Evolutionary conservation across 2,888 invertebrate species (phyloP).

Genomic region (Harpagoxenus sublaevis): DNA sequence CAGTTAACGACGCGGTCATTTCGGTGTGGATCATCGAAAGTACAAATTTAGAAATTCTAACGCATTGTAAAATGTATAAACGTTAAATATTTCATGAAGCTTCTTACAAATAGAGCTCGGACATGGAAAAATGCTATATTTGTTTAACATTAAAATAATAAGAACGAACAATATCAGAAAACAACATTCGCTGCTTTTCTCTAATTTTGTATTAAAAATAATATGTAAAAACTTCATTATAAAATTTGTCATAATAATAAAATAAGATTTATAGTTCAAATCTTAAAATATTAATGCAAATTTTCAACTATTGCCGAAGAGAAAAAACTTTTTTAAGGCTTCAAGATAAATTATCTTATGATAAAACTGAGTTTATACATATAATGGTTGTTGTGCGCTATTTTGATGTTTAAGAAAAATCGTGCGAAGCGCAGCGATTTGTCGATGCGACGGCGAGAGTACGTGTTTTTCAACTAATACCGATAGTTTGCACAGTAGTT

Average conservation of each 20-base stretch:
- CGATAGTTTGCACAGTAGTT: constrained; percentile 26
- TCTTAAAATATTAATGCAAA: not conserved
- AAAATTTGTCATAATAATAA: not conserved
- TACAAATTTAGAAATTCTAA: not conserved
- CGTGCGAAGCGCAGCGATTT: constrained; percentile 25
- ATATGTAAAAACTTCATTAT: not conserved
- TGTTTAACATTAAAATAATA: not conserved
- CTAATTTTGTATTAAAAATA: not conserved
- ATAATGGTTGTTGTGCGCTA: not conserved
- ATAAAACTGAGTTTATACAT: not conserved
- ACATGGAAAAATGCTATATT: not conserved
- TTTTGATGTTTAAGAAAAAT: constrained; percentile 44
- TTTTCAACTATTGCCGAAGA: not conserved
- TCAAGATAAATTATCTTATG: not conserved
- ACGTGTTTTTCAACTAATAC: constrained; percentile 48
- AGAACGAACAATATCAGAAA: not conserved
- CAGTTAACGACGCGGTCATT: constrained; percentile 29
- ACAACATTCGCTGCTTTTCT: not conserved
- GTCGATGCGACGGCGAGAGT: constrained; percentile 19
- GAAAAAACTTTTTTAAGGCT: not conserved
- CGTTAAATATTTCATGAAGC: not conserved
- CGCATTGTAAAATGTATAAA: not conserved
- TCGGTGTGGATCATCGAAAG: not conserved
- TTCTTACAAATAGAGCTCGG: not conserved
- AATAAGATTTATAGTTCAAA: not conserved